phyloP scores from a whole-genome alignment of 2,113 vertebrate genomes.

The Pollimyrus isidori region DNA sequence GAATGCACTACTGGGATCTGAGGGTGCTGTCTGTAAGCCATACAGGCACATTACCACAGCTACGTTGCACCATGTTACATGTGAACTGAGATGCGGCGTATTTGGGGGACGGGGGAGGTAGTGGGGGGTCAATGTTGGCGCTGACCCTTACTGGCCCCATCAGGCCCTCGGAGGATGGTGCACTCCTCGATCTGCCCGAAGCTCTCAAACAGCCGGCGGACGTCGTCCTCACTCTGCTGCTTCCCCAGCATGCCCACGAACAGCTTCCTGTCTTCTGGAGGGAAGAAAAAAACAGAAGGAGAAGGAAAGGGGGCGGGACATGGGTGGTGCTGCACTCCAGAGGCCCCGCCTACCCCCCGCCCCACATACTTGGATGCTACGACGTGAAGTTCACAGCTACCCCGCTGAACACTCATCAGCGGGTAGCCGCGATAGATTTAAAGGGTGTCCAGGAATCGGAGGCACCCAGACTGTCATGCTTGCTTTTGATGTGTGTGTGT shows the following conservation, averaged over 20 bases:
- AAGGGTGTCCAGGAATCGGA: not conserved
- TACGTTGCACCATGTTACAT: not conserved
- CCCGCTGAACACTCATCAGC: not conserved
- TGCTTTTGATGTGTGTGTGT: not conserved
- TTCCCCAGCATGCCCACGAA: slow-evolving; percentile 95
- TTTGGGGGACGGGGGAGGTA: not conserved
- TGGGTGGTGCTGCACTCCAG: not conserved
- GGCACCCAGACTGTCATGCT: not conserved
- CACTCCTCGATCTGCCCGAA: slow-evolving; percentile 95
- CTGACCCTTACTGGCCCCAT: slow-evolving; percentile 94
- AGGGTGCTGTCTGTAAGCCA: not conserved
- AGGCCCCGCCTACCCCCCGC: not conserved
- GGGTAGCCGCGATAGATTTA: not conserved
- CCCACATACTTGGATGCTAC: not conserved
- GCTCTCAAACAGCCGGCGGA: slow-evolving; percentile 87
- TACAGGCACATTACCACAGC: not conserved
- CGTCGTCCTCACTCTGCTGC: slow-evolving; percentile 85
- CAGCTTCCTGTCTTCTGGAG: slow-evolving; percentile 94
- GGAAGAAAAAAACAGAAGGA: slow-evolving; percentile 57
- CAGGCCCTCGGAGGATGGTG: slow-evolving; percentile 89
- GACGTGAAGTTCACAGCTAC: not conserved
- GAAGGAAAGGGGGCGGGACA: slow-evolving; percentile 27
- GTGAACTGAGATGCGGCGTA: not conserved
- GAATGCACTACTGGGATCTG: not conserved
- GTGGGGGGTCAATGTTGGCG: not conserved